A percentile compares a stretch with the other conserved stretches of the same genome.
phyloP scores from a whole-genome alignment of 92 coral and sea anemone genomes.

The Porites cylindrica region DNA sequence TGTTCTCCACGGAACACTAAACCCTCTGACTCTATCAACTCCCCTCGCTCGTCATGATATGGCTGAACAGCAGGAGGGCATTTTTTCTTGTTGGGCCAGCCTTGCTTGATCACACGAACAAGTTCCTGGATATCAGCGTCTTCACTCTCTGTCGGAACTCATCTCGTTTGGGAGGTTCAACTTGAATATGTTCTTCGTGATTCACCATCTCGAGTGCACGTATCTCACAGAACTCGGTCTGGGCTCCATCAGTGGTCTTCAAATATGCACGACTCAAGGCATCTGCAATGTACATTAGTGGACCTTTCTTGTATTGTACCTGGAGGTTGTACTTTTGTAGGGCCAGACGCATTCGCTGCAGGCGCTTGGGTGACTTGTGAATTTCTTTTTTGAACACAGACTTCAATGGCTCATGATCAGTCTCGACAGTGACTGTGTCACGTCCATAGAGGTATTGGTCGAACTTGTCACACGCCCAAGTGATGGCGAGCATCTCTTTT shows the following conservation, averaged over 20 bases:
- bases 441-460: conserved; percentile 63
- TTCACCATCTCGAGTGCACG: conserved; percentile 44
- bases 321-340: conserved; percentile 50
- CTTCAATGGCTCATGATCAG: conserved; percentile 61
- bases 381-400: conserved; percentile 54
- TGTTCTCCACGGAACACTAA: conserved; percentile 35
- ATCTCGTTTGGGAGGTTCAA: conserved; percentile 50
- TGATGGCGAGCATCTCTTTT: conserved; percentile 54
- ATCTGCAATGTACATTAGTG: conserved; percentile 58
- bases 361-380: conserved; percentile 60
- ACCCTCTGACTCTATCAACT: conserved; percentile 30
- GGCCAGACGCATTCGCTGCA: conserved; percentile 17
- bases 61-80: conserved; percentile 47
- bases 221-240: conserved; percentile 47
- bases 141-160: conserved; percentile 25
- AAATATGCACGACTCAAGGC: conserved; percentile 44
- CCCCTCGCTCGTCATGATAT: conserved; percentile 23
- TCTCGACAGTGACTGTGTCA: conserved; percentile 29
- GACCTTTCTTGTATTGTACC: conserved; percentile 7
- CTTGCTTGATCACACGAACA: not conserved
- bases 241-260: conserved; percentile 43
- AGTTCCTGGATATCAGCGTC: conserved; percentile 55
- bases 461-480: conserved; percentile 55
- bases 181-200: conserved; percentile 40
- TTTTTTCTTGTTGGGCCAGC: conserved; percentile 46